These are phyloP conservation scores for Archocentrus centrarchus DNA, from an alignment of 2,113 vertebrate genomes.

Conservation along the genomic window DNA sequence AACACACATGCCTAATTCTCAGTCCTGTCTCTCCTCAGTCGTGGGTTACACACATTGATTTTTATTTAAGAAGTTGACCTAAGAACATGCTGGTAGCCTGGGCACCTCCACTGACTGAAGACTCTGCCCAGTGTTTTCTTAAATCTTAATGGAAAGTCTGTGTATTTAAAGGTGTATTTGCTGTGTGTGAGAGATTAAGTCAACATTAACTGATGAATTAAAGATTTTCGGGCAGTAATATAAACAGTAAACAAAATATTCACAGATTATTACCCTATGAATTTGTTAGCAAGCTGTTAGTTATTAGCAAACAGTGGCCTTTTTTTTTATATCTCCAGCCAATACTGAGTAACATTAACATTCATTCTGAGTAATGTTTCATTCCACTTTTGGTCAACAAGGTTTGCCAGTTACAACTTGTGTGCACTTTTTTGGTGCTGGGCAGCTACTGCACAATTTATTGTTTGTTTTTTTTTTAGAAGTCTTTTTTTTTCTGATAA, in stretches of 20 bases:
- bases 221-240: neutral
- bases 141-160: neutral
- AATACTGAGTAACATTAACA: neutral
- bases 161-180: neutral
- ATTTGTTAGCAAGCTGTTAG: neutral
- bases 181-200: neutral
- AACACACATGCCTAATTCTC: slow-evolving; percentile 30
- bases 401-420: neutral
- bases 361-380: neutral
- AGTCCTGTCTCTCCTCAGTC: neutral
- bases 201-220: neutral
- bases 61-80: slow-evolving; percentile 30
- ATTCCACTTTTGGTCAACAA: neutral
- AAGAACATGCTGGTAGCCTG: slow-evolving; percentile 9
- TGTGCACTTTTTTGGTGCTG: neutral
- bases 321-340: slow-evolving; percentile 3
- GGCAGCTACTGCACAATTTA: neutral
- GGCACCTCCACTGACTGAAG: slow-evolving; percentile 14
- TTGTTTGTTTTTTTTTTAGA: neutral
- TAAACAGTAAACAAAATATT: neutral
- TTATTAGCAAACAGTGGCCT: neutral
- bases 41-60: slow-evolving; percentile 38
- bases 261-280: neutral
- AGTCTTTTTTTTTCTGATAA: neutral
- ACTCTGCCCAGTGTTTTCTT: neutral